Percentiles rank a stretch among this genome's conserved stretches.
phyloP scores from a whole-genome alignment of 2,113 vertebrate species.

The Microcebus ravelobensis region DNA sequence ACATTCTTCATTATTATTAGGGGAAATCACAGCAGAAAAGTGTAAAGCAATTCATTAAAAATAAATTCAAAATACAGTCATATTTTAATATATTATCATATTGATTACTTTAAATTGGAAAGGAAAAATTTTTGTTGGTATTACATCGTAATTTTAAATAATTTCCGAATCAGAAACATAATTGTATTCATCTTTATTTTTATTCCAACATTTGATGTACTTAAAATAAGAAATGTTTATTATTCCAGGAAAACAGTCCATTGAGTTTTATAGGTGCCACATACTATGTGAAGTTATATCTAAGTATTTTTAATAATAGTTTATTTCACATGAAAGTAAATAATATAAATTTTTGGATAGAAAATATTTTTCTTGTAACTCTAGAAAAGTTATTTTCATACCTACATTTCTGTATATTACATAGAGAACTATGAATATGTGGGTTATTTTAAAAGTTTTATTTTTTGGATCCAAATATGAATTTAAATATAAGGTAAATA shows the following conservation, averaged over 20 bases:
- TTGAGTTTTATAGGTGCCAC: not conserved
- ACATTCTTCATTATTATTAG: not conserved
- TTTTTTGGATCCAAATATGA: not conserved
- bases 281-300: not conserved
- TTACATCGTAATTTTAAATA: not conserved
- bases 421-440: not conserved
- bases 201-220: not conserved
- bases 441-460: not conserved
- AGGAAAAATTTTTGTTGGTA: not conserved
- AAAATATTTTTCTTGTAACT: not conserved
- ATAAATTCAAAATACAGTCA: not conserved
- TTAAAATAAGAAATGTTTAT: not conserved
- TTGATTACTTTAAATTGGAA: not conserved
- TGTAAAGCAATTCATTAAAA: not conserved
- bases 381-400: conserved; percentile 2
- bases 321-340: not conserved
- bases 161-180: not conserved
- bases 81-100: not conserved
- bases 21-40: not conserved
- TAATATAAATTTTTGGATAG: not conserved
- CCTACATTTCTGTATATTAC: not conserved
- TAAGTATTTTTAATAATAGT: not conserved
- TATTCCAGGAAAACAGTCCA: not conserved
- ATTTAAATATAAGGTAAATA: not conserved
- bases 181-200: not conserved